Percentiles rank a stretch among this genome's conserved stretches.
These are phyloP conservation scores for Campylomormyrus numenius DNA, from an alignment of 2,113 vertebrate genomes.

Conservation along the genomic window DNA sequence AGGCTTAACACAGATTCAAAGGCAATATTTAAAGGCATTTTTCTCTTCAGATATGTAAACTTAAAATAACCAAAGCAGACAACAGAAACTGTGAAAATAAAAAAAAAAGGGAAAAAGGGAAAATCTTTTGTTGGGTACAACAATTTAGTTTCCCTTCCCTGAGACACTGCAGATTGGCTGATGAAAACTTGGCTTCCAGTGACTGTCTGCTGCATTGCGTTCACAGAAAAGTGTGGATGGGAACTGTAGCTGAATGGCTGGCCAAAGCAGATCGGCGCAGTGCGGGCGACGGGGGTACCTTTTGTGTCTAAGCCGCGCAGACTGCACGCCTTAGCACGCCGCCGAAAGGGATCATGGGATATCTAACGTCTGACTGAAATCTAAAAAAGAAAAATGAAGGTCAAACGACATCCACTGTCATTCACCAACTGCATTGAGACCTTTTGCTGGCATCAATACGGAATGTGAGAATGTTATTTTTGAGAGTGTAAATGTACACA, in stretches of 20 bases:
- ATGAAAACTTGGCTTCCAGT: slow-evolving; percentile 10
- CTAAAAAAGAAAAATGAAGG: neutral
- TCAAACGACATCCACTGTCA: neutral
- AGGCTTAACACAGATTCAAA: neutral
- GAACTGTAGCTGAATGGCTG: slow-evolving; percentile 10
- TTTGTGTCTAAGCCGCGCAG: neutral
- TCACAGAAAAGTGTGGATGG: slow-evolving; percentile 4
- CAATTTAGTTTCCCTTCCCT: neutral
- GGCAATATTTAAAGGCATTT: neutral
- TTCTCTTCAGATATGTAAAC: slow-evolving; percentile 14
- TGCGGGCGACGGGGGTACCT: neutral
- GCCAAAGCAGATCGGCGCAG: neutral
- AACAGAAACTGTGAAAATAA: slow-evolving; percentile 10
- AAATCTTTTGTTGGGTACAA: slow-evolving; percentile 4
- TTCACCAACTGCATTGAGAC: neutral
- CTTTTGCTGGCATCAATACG: neutral
- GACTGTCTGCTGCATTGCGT: neutral
- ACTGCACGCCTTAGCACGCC: neutral
- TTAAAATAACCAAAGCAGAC: slow-evolving; percentile 11
- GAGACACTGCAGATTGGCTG: slow-evolving; percentile 6
- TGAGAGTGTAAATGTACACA: neutral
- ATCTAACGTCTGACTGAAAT: neutral
- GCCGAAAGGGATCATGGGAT: slow-evolving; percentile 6
- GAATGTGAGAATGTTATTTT: neutral
- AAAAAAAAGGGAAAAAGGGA: neutral